phyloP scores from a whole-genome alignment of 1,140 invertebrate genomes.

The Temnothorax longispinosus region DNA sequence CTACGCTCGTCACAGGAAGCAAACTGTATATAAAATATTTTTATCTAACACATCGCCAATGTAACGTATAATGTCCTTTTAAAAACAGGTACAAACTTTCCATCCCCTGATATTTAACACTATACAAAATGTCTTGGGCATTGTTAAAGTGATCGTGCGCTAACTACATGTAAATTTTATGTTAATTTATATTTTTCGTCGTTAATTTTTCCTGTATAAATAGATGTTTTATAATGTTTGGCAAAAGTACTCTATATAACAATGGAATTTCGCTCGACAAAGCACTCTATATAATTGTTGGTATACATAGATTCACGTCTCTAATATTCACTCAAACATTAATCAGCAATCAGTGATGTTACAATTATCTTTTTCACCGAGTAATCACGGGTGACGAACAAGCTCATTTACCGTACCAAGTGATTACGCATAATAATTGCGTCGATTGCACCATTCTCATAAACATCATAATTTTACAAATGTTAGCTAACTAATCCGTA shows the following conservation, averaged over 20 bases:
- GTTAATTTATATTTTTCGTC: background rate
- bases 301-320: constrained; percentile 5
- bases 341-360: constrained; percentile 37
- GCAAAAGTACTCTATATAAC: constrained; percentile 1
- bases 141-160: background rate
- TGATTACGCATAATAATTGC: constrained; percentile 46
- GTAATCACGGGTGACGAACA: constrained; percentile 27
- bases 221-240: background rate
- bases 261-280: background rate
- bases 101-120: background rate
- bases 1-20: background rate
- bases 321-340: constrained; percentile 24
- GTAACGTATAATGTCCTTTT: constrained; percentile 2
- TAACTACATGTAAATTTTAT: constrained; percentile 21
- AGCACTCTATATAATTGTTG: background rate
- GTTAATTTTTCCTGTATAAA: background rate
- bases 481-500: constrained; percentile 15
- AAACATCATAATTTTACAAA: constrained; percentile 1
- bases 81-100: background rate
- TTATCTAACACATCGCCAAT: constrained; percentile 7
- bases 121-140: background rate
- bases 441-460: constrained; percentile 1
- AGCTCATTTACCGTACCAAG: constrained; percentile 26
- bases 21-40: background rate
- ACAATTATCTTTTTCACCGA: constrained; percentile 44